Conservation (phyloP, 2,888 invertebrate genomes). For the Maniola hyperantus region DNA sequence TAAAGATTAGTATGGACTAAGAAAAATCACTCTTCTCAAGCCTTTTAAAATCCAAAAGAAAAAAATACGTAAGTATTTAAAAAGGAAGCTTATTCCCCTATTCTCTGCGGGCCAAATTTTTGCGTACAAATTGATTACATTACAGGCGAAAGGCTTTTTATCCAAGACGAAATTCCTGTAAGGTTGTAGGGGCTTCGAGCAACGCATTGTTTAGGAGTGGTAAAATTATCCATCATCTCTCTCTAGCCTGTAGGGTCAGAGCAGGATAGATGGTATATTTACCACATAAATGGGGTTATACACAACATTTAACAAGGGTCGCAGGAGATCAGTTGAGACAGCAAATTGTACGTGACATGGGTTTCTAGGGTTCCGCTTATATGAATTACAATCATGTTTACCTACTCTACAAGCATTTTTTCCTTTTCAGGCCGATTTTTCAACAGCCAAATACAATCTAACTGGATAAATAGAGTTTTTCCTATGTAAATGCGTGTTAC, state of each 20-base stretch:
- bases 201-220: slow-evolving; percentile 2
- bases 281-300: slow-evolving; percentile 13
- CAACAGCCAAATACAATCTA: too few species aligned
- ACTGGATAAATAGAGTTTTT: too few species aligned
- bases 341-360: slow-evolving; percentile 21
- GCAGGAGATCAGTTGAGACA: slow-evolving; percentile 7
- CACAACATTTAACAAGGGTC: slow-evolving; percentile 17
- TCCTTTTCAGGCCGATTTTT: not conserved
- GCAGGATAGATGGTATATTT: not conserved
- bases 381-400: slow-evolving; percentile 1
- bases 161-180: slow-evolving; percentile 4
- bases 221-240: not conserved
- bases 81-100: not conserved
- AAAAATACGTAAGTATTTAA: not conserved
- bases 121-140: slow-evolving; percentile 12
- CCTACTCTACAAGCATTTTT: not conserved
- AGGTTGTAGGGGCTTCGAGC: not conserved
- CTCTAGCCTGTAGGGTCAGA: not conserved
- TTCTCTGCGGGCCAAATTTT: not conserved
- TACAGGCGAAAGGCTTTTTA: slow-evolving; percentile 8
- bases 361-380: slow-evolving; percentile 16
- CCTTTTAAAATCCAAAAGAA: not conserved
- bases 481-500: too few species aligned
- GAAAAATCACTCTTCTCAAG: too few species aligned
- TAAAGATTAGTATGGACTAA: too few species aligned